Evolutionary conservation across 2,888 invertebrate genomes (phyloP).

Genomic region (Salpingus planirostris): DNA sequence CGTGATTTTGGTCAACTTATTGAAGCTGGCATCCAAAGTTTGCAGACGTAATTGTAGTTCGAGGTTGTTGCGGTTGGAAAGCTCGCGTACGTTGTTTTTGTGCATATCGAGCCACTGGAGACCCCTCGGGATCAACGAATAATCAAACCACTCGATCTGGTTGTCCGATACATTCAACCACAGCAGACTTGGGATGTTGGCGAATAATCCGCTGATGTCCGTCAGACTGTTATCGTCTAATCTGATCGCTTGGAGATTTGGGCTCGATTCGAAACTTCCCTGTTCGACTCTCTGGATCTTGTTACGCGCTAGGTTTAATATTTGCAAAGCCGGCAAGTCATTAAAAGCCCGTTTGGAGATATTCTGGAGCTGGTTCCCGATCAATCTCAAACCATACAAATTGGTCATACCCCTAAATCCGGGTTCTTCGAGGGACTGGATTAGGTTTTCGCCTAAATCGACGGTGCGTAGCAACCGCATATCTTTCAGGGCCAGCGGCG

Average conservation of each 20-base stretch:
- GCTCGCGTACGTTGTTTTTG: slow-evolving; percentile 71
- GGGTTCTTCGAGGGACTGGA: slow-evolving; percentile 69
- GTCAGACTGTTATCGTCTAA: slow-evolving; percentile 77
- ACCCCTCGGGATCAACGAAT: slow-evolving; percentile 69
- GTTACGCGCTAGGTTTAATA: slow-evolving; percentile 82
- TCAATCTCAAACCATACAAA: slow-evolving; percentile 78
- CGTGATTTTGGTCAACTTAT: slow-evolving; percentile 70
- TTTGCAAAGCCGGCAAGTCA: slow-evolving; percentile 72
- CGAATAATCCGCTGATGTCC: slow-evolving; percentile 76
- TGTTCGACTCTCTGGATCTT: slow-evolving; percentile 68
- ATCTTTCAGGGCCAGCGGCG: slow-evolving; percentile 74
- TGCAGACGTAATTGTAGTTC: slow-evolving; percentile 66
- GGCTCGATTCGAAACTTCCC: slow-evolving; percentile 71
- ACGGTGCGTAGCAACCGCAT: slow-evolving; percentile 80
- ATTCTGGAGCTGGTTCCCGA: slow-evolving; percentile 79
- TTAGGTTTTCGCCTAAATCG: slow-evolving; percentile 85
- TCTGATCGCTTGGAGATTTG: slow-evolving; percentile 75
- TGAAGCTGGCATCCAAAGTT: slow-evolving; percentile 85
- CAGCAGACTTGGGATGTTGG: slow-evolving; percentile 70
- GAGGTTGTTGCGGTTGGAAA: slow-evolving; percentile 65
- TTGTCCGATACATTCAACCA: slow-evolving; percentile 91
- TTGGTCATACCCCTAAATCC: slow-evolving; percentile 78
- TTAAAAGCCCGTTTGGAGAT: slow-evolving; percentile 72
- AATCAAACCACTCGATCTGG: slow-evolving; percentile 81
- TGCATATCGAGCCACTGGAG: slow-evolving; percentile 86